Percentiles rank a stretch among this genome's conserved stretches.
Conservation (phyloP, 2,888 invertebrate genomes). For the Agrochola lychnidis region DNA sequence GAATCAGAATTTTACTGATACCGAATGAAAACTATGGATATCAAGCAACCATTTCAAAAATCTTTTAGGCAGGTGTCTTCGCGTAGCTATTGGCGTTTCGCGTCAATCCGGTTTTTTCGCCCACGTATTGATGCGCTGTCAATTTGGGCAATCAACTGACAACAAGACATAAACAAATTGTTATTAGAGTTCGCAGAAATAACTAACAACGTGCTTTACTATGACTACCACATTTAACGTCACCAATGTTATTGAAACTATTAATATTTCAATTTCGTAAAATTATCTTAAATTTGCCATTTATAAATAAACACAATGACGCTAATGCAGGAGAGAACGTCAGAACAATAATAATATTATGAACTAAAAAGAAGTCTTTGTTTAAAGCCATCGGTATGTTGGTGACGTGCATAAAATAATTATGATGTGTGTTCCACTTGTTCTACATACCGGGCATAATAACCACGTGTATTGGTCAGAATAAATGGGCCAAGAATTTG, state of each 20-base stretch:
- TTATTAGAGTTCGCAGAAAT: slow-evolving; percentile 22
- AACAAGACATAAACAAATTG: slow-evolving; percentile 16
- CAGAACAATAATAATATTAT: slow-evolving; percentile 37
- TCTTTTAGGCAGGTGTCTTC: slow-evolving; percentile 16
- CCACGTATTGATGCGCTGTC: slow-evolving; percentile 23
- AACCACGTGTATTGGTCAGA: slow-evolving; percentile 66
- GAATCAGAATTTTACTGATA: slow-evolving; percentile 48
- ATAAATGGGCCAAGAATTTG: slow-evolving; percentile 83
- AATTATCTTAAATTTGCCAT: slow-evolving; percentile 37
- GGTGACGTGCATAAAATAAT: slow-evolving; percentile 57
- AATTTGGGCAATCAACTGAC: slow-evolving; percentile 5
- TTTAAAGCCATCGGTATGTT: slow-evolving; percentile 46
- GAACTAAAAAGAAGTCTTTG: slow-evolving; percentile 43
- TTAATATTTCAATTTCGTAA: slow-evolving; percentile 31
- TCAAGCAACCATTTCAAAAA: slow-evolving; percentile 30
- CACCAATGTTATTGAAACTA: slow-evolving; percentile 46
- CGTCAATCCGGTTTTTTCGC: background rate
- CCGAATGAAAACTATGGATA: background rate
- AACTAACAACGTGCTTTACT: slow-evolving; percentile 8
- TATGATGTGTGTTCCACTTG: slow-evolving; percentile 59
- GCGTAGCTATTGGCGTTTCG: background rate
- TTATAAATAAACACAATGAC: slow-evolving; percentile 43
- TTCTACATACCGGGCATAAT: slow-evolving; percentile 65
- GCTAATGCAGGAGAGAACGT: slow-evolving; percentile 35
- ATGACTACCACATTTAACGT: slow-evolving; percentile 16